Percentiles rank a stretch among this genome's conserved stretches.
These are phyloP conservation scores for Oryzaephilus surinamensis DNA, from an alignment of 1,140 invertebrate genomes.

Conservation along the genomic window DNA sequence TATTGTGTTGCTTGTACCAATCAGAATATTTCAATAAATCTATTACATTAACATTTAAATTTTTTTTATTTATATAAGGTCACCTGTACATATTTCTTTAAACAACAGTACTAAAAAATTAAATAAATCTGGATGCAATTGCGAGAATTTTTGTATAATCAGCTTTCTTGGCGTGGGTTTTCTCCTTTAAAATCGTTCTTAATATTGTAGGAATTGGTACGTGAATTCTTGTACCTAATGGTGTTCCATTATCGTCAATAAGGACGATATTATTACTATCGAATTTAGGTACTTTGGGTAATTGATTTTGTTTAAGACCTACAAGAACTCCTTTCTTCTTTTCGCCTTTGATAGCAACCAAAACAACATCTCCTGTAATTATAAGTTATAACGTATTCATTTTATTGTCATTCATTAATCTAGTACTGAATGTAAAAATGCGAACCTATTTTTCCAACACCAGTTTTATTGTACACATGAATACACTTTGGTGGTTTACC, in stretches of 20 bases:
- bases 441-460: constrained; percentile 51
- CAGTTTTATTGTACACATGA: constrained; percentile 76
- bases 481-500: constrained; percentile 85
- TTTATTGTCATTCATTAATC: not conserved
- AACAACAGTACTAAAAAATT: constrained; percentile 5
- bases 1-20: constrained; percentile 32
- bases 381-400: too few species aligned
- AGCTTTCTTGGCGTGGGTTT: constrained; percentile 69
- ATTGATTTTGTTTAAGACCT: constrained; percentile 78
- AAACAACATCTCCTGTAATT: constrained; percentile 67
- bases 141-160: constrained; percentile 93
- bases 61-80: not conserved
- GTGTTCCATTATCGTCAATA: constrained; percentile 88
- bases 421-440: not conserved
- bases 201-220: constrained; percentile 90
- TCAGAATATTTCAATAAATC: constrained; percentile 30
- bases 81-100: too few species aligned
- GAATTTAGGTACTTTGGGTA: constrained; percentile 76
- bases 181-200: constrained; percentile 75
- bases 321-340: constrained; percentile 95
- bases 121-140: constrained; percentile 89
- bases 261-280: constrained; percentile 96
- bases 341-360: constrained; percentile 94
- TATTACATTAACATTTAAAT: constrained; percentile 7
- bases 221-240: constrained; percentile 86